phyloP scores from a whole-genome alignment of 1,140 invertebrate genomes.

The Diabrotica undecimpunctata region DNA sequence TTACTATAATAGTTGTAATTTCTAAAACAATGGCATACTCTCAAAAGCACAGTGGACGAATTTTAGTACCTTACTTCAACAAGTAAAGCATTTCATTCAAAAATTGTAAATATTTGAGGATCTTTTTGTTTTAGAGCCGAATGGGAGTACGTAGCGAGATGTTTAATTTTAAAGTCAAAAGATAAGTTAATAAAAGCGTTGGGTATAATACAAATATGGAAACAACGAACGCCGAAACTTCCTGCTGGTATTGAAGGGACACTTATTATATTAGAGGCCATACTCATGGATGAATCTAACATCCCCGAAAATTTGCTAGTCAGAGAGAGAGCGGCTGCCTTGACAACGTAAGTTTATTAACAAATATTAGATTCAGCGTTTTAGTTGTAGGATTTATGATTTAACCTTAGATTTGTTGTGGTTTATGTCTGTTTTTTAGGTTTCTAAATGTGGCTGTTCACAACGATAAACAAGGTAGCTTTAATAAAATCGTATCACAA shows the following conservation, averaged over 20 bases:
- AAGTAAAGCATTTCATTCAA: constrained; percentile 29
- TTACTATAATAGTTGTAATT: no score
- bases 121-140: constrained; percentile 44
- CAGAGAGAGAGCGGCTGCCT: not conserved
- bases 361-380: no score
- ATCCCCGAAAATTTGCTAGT: constrained; percentile 25
- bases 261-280: constrained; percentile 57
- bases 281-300: constrained; percentile 25
- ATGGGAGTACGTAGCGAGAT: constrained; percentile 56
- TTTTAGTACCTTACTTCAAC: constrained; percentile 42
- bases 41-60: constrained; percentile 38
- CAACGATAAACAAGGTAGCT: constrained; percentile 38
- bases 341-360: no score
- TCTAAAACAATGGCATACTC: constrained; percentile 44
- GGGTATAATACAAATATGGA: constrained; percentile 57
- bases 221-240: constrained; percentile 59
- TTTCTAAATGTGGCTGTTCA: constrained; percentile 40
- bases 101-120: constrained; percentile 9
- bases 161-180: constrained; percentile 52
- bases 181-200: constrained; percentile 51
- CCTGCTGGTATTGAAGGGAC: constrained; percentile 67
- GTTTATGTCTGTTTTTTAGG: constrained; percentile 21
- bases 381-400: no score
- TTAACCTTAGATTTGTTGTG: no score
- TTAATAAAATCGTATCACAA: constrained; percentile 33